Conservation (phyloP, 2,113 vertebrate genomes). For the Anoplopoma fimbria region DNA sequence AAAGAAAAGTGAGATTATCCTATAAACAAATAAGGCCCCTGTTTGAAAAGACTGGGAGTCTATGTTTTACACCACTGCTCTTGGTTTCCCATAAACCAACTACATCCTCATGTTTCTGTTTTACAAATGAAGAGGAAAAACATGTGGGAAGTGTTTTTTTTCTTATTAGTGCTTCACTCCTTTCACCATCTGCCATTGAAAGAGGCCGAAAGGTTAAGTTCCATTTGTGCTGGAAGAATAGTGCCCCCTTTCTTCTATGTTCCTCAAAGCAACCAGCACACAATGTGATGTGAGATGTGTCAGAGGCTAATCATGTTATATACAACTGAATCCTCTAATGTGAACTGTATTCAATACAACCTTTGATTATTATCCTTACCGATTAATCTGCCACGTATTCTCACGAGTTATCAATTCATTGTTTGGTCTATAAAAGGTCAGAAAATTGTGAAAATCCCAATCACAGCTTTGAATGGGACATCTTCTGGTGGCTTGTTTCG, state of each 20-base stretch:
- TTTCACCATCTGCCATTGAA: constrained; percentile 1
- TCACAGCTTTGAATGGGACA: too few relatives aligned
- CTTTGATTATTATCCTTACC: not conserved
- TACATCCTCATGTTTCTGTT: constrained; percentile 2
- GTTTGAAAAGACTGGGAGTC: not conserved
- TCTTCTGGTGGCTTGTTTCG: not conserved
- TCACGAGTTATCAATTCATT: not conserved
- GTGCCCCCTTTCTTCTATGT: not conserved
- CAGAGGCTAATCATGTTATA: not conserved
- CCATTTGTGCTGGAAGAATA: not conserved
- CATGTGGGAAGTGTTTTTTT: constrained; percentile 1
- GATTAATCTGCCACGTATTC: not conserved
- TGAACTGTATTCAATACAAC: not conserved
- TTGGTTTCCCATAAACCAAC: not conserved
- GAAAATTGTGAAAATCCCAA: too few relatives aligned
- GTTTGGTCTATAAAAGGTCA: not conserved
- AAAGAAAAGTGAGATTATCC: not conserved
- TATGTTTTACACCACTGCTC: constrained; percentile 9
- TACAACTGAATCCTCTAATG: not conserved
- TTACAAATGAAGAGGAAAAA: not conserved
- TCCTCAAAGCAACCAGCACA: not conserved
- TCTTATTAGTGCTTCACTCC: not conserved
- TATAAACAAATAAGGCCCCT: not conserved
- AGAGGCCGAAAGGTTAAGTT: not conserved
- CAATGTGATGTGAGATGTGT: not conserved